A percentile compares a stretch with the other conserved stretches of the same genome.
These are phyloP conservation scores for Ectobius pallidus DNA, from an alignment of 2,888 invertebrate genomes.

Conservation along the genomic window DNA sequence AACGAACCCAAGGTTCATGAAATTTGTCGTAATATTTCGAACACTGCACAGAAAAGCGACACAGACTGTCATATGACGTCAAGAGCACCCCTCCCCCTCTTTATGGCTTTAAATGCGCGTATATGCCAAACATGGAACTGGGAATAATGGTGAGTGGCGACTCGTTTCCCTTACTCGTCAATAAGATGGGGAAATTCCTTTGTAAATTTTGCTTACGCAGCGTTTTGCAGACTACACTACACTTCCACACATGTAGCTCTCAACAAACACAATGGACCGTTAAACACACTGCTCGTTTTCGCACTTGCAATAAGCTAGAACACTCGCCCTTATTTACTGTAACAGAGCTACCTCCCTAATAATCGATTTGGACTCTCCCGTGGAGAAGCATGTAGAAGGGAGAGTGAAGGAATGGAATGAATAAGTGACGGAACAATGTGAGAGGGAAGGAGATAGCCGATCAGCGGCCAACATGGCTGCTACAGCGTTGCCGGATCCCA, in stretches of 20 bases:
- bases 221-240: too few relatives aligned
- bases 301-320: too few relatives aligned
- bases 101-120: background rate
- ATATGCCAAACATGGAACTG: background rate
- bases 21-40: background rate
- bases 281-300: too few relatives aligned
- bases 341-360: background rate
- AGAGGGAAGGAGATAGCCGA: background rate
- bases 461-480: background rate
- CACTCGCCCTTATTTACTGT: background rate
- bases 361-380: conserved; percentile 9
- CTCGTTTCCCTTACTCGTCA: too few relatives aligned
- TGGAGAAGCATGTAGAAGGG: too few relatives aligned
- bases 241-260: too few relatives aligned
- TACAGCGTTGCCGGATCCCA: background rate
- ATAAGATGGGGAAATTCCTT: too few relatives aligned
- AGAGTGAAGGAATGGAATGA: background rate
- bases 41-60: background rate
- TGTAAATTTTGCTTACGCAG: too few relatives aligned
- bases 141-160: background rate
- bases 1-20: background rate
- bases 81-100: conserved; percentile 10
- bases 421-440: background rate
- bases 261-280: too few relatives aligned
- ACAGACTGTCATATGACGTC: conserved; percentile 10